phyloP scores from a whole-genome alignment of 2,113 vertebrate genomes.

The Leptocoma aspasia region DNA sequence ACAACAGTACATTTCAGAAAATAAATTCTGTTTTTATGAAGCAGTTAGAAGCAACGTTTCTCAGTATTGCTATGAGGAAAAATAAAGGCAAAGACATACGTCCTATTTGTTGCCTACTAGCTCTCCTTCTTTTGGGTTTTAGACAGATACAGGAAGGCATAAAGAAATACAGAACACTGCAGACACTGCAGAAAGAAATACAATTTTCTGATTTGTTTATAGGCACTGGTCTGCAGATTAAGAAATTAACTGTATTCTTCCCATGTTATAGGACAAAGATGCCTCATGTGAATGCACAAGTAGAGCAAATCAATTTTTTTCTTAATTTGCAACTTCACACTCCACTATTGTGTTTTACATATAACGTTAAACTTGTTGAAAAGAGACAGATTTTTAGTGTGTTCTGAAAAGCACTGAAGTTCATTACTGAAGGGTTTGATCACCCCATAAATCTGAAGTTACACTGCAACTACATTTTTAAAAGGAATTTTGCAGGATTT shows the following conservation, averaged over 20 bases:
- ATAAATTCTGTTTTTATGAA: neutral
- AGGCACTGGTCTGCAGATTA: neutral
- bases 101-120: neutral
- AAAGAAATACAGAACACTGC: neutral
- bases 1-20: neutral
- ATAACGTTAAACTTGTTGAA: neutral
- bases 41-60: neutral
- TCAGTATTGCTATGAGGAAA: neutral
- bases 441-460: neutral
- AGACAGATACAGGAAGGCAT: rapidly evolving
- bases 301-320: neutral
- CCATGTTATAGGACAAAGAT: neutral
- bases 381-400: neutral
- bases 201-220: neutral
- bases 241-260: neutral
- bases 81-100: neutral
- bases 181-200: neutral
- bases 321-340: neutral
- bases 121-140: neutral
- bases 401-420: neutral
- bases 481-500: neutral
- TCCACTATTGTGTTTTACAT: neutral
- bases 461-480: neutral
- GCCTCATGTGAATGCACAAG: neutral
- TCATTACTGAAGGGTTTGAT: neutral